Percentiles rank a stretch among this genome's conserved stretches.
Conservation (phyloP, 2,113 vertebrate genomes). For the Lycaon pictus region DNA sequence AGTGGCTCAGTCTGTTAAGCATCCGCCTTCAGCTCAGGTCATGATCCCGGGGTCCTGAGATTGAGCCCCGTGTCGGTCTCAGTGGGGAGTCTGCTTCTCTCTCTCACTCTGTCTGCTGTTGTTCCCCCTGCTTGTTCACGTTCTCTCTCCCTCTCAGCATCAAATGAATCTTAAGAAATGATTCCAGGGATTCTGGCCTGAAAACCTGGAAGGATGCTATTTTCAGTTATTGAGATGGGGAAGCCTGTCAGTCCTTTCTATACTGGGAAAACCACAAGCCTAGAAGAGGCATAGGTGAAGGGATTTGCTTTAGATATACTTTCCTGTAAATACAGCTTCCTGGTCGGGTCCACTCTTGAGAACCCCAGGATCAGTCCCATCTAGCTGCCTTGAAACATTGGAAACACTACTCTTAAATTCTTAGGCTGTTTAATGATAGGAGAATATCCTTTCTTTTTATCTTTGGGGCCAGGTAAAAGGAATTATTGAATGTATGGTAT, state of each 20-base stretch:
- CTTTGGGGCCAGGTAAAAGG: background rate
- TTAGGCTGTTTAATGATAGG: background rate
- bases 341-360: background rate
- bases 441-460: background rate
- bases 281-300: background rate
- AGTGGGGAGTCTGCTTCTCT: too few species aligned
- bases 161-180: background rate
- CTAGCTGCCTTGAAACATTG: background rate
- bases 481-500: background rate
- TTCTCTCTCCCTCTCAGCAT: background rate
- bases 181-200: background rate
- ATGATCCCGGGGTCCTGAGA: too few species aligned
- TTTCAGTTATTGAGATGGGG: background rate
- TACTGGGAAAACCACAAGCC: background rate
- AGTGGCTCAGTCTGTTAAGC: too few species aligned
- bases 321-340: background rate
- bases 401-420: background rate
- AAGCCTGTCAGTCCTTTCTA: background rate
- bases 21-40: too few species aligned
- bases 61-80: too few species aligned
- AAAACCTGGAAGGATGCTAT: background rate
- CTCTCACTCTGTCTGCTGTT: too few species aligned
- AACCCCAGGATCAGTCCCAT: background rate
- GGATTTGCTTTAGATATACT: background rate
- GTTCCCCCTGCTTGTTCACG: too few species aligned